Evolutionary conservation across 2,113 vertebrate genomes (phyloP).

Genomic region (Spilogale gracilis): DNA sequence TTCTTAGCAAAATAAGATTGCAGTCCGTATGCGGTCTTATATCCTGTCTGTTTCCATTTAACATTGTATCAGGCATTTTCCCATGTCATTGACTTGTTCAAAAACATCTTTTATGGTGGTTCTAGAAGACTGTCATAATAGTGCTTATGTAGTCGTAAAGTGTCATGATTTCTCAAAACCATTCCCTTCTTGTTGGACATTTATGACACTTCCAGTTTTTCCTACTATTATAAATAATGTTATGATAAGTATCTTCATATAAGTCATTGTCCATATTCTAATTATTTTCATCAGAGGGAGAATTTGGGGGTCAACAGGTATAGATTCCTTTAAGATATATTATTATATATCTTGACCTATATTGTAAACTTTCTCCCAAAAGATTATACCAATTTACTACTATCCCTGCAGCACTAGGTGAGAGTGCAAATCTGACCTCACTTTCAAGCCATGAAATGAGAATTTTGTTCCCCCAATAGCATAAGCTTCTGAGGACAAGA

Average conservation of each 20-base stretch:
- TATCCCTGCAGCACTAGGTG: background rate
- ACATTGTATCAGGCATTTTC: background rate
- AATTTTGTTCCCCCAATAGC: background rate
- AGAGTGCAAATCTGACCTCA: background rate
- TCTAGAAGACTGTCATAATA: background rate
- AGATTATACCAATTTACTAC: background rate
- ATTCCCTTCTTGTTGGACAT: background rate
- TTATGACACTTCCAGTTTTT: background rate
- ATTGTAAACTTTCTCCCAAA: background rate
- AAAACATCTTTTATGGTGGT: background rate
- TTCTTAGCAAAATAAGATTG: slow-evolving; percentile 35
- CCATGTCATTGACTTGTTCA: background rate
- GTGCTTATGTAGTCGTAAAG: background rate
- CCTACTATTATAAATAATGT: background rate
- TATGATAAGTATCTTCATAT: background rate
- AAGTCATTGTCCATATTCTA: slow-evolving; percentile 3
- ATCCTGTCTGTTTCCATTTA: background rate
- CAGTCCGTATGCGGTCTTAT: background rate
- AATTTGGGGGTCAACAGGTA: background rate
- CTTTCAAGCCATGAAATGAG: background rate
- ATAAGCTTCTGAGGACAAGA: background rate
- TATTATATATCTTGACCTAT: background rate
- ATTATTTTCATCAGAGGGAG: background rate
- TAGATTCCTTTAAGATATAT: background rate
- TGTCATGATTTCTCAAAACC: background rate